Evolutionary conservation across 1,140 invertebrate species (phyloP), one percentile per base, ranked within the genome.

Genomic region (Acromyrmex heyeri): DNA sequence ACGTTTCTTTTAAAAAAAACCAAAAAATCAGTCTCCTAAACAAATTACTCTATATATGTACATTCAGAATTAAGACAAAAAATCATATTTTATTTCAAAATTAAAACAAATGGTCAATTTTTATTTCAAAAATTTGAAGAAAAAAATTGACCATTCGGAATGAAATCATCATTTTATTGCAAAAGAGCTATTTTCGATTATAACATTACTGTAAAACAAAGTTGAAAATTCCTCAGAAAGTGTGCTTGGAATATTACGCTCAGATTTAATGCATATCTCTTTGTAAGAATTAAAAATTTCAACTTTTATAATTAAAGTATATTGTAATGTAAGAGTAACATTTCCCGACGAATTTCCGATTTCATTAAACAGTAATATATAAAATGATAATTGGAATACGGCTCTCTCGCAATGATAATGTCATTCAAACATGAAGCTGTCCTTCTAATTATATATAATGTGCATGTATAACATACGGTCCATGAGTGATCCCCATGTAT

Each of bases 321-420:
- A 44, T 12, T 44, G 10, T 44, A 44, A 44, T 44, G 38, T 12
- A 44, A 44, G 38, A 44, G 8, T 44, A 44, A 44, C 38, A 57
- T 65, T 55, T 69, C 48, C 27, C 12, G n/a, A 27, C 16, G 21
- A 44, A 57, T 70, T 70, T 55, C 64, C 21, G 3, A 70, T 81
- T 48, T 70, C 27, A 69, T 38, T 34, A 69, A n/a, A 69, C 27
- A 57, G 48, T 55, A 38, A 38, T 38, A 38, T 38, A 8, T 38
- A 48, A 16, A 21, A 14, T 53, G 48, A 55, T 70, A 69, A 81
- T 81, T 14, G 62, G n/a, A 10, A 57, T 34, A 6, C 14, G 77
- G 18, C 38, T 44, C 27, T 62, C 59, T 27, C 30, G 48, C 69
- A 73, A 83, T 75, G 69, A 62, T 69, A 70, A 81, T 24, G 77